Evolutionary conservation across 2,113 vertebrate genomes (phyloP).

Genomic region (Cheilinus undulatus): DNA sequence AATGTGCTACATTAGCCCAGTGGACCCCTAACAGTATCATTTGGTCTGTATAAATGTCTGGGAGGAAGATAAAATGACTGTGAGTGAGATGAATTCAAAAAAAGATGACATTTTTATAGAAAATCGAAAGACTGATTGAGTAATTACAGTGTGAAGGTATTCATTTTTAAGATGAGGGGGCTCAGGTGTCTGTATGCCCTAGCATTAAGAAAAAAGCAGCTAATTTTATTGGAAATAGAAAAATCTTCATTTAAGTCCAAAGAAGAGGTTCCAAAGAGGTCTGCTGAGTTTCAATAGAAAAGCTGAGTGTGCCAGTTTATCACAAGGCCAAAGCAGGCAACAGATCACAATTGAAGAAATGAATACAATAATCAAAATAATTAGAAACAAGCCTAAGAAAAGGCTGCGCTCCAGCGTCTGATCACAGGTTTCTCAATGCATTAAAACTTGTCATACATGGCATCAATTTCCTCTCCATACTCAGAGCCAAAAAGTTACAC

Average conservation of each 20-base stretch:
- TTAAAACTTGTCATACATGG: too few species aligned
- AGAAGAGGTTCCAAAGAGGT: too few species aligned
- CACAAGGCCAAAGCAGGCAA: background rate
- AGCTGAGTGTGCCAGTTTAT: background rate
- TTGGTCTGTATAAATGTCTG: background rate
- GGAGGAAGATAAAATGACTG: background rate
- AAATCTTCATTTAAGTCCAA: too few species aligned
- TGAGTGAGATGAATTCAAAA: background rate
- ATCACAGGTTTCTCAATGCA: background rate
- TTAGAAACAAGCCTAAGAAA: background rate
- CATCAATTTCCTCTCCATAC: too few species aligned
- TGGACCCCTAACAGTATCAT: background rate
- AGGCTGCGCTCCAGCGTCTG: background rate
- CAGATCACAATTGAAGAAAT: background rate
- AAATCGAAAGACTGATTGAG: background rate
- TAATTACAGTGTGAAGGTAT: background rate
- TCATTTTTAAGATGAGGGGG: background rate
- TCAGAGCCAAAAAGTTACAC: too few species aligned
- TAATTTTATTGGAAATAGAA: too few species aligned
- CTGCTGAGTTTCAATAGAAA: background rate
- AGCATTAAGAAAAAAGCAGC: too few species aligned
- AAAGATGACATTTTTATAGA: background rate
- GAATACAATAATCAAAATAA: background rate
- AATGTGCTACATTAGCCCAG: conserved; percentile 10
- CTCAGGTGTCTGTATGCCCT: background rate